Conservation (phyloP, 1,140 invertebrate genomes). For the Rhynchophorus ferrugineus region DNA sequence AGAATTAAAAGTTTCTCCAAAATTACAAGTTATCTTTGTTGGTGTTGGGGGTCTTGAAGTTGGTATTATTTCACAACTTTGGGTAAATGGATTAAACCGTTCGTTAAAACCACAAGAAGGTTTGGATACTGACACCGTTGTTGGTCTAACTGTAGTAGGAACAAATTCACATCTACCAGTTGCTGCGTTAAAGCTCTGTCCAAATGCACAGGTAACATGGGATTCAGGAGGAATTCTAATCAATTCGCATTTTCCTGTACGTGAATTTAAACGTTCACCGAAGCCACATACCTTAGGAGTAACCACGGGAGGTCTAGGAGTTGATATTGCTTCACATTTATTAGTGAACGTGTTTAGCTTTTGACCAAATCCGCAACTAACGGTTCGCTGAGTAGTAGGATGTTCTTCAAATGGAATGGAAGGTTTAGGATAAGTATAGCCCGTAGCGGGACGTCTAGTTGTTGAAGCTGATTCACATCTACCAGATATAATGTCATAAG, state of each 20-base stretch:
- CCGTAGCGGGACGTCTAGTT: background rate
- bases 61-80: background rate
- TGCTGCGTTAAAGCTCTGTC: too few relatives aligned
- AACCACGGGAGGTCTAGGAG: background rate
- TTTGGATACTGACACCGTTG: background rate
- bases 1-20: background rate
- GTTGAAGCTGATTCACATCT: background rate
- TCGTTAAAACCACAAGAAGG: background rate
- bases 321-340: constrained; percentile 1
- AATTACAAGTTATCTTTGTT: background rate
- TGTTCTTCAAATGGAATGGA: too few relatives aligned
- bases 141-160: background rate
- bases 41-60: background rate
- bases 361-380: constrained; percentile 5
- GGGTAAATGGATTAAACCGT: background rate
- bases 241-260: too few relatives aligned
- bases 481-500: background rate
- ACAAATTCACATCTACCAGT: background rate
- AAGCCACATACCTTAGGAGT: background rate
- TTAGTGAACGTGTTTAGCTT: background rate
- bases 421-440: too few relatives aligned
- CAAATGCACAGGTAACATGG: constrained; percentile 5
- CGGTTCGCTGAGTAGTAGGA: background rate
- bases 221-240: background rate
- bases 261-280: too few relatives aligned